These are phyloP conservation scores for Nymphicus hollandicus DNA, from an alignment of 2,113 vertebrate genomes.

Conservation along the genomic window DNA sequence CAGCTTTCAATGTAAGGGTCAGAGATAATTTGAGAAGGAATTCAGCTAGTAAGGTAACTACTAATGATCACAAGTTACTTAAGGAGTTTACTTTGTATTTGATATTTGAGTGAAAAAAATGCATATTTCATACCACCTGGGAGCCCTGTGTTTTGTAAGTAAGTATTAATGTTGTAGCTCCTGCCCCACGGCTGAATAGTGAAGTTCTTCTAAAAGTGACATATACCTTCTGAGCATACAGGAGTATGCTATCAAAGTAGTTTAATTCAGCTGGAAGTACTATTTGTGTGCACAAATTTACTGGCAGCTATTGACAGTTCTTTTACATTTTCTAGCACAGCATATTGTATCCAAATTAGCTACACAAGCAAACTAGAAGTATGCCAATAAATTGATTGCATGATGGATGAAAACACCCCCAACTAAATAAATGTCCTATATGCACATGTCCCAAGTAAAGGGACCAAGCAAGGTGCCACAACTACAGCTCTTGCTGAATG, in stretches of 20 bases:
- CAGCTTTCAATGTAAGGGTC: background rate
- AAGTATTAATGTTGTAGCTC: background rate
- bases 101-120: background rate
- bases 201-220: background rate
- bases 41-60: background rate
- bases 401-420: background rate
- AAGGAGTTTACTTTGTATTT: background rate
- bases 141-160: background rate
- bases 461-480: background rate
- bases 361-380: background rate
- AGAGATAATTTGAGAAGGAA: background rate
- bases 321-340: background rate
- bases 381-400: background rate
- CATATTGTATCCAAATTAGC: background rate
- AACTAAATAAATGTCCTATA: background rate
- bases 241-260: background rate
- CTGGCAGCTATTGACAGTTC: background rate
- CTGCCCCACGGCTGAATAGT: background rate
- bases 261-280: background rate
- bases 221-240: background rate
- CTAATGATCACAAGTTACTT: background rate
- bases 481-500: background rate
- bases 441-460: background rate
- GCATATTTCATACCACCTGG: accelerated
- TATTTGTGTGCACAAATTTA: background rate